A percentile compares a stretch with the other conserved stretches of the same genome.
These are phyloP conservation scores for Cheilosia soror DNA, from an alignment of 2,888 invertebrate species.

Conservation along the genomic window DNA sequence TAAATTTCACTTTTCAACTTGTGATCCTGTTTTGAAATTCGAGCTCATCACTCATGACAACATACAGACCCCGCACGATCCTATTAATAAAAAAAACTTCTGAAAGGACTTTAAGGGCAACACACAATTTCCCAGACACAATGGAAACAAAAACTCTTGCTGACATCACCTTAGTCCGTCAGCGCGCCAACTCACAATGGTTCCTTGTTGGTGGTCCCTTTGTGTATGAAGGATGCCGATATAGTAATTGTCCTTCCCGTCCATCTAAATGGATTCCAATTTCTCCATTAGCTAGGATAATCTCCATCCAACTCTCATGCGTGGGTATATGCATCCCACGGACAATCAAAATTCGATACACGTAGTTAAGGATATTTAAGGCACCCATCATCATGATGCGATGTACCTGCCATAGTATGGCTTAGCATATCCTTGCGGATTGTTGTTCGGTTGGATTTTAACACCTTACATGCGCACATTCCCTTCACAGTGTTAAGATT, in stretches of 20 bases:
- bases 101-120: conserved; percentile 30
- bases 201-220: conserved; percentile 70
- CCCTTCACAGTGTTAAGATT: conserved; percentile 33
- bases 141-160: conserved; percentile 70
- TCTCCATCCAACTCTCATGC: conserved; percentile 54
- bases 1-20: conserved; percentile 74
- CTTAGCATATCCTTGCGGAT: conserved; percentile 65
- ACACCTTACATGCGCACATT: conserved; percentile 63
- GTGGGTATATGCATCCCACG: conserved; percentile 51
- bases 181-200: conserved; percentile 50
- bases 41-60: conserved; percentile 50
- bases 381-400: conserved; percentile 44
- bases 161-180: conserved; percentile 64
- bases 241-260: conserved; percentile 52
- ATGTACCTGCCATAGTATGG: conserved; percentile 58
- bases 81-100: conserved; percentile 34
- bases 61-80: conserved; percentile 9
- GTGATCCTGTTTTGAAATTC: conserved; percentile 69
- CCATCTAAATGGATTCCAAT: conserved; percentile 67
- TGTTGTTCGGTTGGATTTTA: conserved; percentile 67
- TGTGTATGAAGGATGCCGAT: conserved; percentile 41
- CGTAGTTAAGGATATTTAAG: conserved; percentile 61
- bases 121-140: conserved; percentile 40
- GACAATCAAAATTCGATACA: conserved; percentile 70
- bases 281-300: conserved; percentile 74